phyloP scores from a whole-genome alignment of 2,113 vertebrate species.

The Hoplias malabaricus region DNA sequence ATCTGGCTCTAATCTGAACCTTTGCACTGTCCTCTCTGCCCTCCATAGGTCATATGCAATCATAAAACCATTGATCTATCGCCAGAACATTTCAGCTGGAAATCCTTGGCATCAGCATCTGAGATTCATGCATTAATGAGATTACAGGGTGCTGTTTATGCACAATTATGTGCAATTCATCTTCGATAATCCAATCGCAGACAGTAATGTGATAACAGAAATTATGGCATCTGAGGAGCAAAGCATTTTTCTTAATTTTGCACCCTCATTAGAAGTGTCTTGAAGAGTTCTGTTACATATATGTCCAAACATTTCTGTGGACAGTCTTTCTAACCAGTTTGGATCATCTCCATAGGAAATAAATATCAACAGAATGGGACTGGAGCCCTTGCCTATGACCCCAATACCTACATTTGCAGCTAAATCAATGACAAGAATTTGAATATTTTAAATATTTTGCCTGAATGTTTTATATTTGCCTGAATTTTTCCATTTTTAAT shows the following conservation, averaged over 20 bases:
- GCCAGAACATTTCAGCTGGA: slow-evolving; percentile 16
- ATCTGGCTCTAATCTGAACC: slow-evolving; percentile 50
- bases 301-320: too few species aligned
- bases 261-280: neutral
- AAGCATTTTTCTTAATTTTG: slow-evolving; percentile 14
- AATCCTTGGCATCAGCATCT: slow-evolving; percentile 11
- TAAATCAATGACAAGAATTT: too few species aligned
- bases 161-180: slow-evolving; percentile 41
- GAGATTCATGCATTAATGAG: slow-evolving; percentile 37
- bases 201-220: slow-evolving; percentile 38
- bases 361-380: too few species aligned
- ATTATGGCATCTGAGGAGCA: neutral
- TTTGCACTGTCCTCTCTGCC: slow-evolving; percentile 29
- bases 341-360: too few species aligned
- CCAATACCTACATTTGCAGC: too few species aligned
- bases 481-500: too few species aligned
- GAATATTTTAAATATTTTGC: too few species aligned
- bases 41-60: slow-evolving; percentile 39
- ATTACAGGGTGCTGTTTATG: slow-evolving; percentile 49
- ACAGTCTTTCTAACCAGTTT: too few species aligned
- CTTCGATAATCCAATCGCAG: slow-evolving; percentile 34
- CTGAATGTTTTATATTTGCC: too few species aligned
- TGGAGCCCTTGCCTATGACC: too few species aligned
- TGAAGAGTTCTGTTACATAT: too few species aligned
- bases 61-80: slow-evolving; percentile 38